Percentiles rank a stretch among this genome's conserved stretches.
Conservation (phyloP, 2,888 invertebrate species). For the Callimorpha dominula region DNA sequence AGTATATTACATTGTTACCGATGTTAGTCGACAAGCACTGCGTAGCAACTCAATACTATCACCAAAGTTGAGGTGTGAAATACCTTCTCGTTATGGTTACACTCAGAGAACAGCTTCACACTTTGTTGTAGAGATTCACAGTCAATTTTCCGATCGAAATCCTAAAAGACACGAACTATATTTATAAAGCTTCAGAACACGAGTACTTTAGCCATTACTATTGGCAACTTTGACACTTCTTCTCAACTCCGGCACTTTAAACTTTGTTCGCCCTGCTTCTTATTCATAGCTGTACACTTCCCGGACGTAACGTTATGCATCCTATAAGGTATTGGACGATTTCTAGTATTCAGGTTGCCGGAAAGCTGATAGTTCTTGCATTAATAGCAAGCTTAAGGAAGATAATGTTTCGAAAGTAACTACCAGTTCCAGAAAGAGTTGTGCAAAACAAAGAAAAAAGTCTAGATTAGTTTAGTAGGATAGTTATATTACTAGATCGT, state of each 20-base stretch:
- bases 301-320: conserved; percentile 61
- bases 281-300: conserved; percentile 51
- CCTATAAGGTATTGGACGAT: conserved; percentile 44
- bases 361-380: conserved; percentile 34
- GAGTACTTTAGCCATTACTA: conserved; percentile 32
- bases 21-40: too few relatives aligned
- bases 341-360: conserved; percentile 35
- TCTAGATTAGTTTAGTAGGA: not conserved
- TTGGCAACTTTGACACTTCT: conserved; percentile 39
- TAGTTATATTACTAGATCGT: too few relatives aligned
- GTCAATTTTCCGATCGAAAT: conserved; percentile 3
- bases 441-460: not conserved
- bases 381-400: not conserved
- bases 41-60: too few relatives aligned
- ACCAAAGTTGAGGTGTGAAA: not conserved
- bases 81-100: not conserved
- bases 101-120: not conserved
- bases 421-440: not conserved
- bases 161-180: conserved; percentile 10
- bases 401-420: not conserved
- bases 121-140: not conserved
- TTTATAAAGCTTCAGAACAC: conserved; percentile 20
- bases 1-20: too few relatives aligned
- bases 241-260: conserved; percentile 32
- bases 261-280: conserved; percentile 49